Evolutionary conservation across 1,140 invertebrate species (phyloP), one percentile per base, ranked within the genome.

Genomic region (Triops longicaudatus): DNA sequence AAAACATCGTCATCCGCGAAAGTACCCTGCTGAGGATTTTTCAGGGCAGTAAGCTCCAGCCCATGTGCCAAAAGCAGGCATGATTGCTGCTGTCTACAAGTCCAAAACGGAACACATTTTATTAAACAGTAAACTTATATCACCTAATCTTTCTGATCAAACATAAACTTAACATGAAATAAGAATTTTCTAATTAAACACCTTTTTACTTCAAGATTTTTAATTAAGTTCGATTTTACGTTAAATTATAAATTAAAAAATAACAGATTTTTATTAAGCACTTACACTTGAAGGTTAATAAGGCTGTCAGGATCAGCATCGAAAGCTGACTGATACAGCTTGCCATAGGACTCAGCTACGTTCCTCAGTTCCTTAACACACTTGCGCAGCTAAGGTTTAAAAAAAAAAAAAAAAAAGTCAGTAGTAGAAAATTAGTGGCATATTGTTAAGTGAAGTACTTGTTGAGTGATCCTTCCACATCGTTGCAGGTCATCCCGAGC

Each of bases 291-390:
- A 76, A 98, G 88, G 81, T 95, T 94, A 42, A 90, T 85, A 73
- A 97, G 84, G n/a, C 93, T 93, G 11, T 89, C 88, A 44, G 90
- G 89, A 86, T 98, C 95, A 11, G 95, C 95, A 87, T 98, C 94
- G 86, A 98, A 98, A 50, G 94, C 93, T 22, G 93, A 93, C 82
- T 95, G 91, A 82, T 96, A 97, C 1, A 98, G 86, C 78, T 90
- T 90, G 78, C 90, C 91, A 83, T 95, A 96, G 63, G 90, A 87
- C 37, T 92, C 90, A 28, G 91, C 91, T 78, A 93, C 90, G 1
- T 83, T 86, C 77, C 90, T 88, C 71, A 96, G 89, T 44, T 93
- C 90, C 79, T 90, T 88, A 1, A 90, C 88, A 79, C 91, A 92
- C 83, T 93, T 93, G 73, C 92, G 85, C 77, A 96, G 82, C 87